Conservation (phyloP, 2,113 vertebrate species). For the Myodes glareolus region DNA sequence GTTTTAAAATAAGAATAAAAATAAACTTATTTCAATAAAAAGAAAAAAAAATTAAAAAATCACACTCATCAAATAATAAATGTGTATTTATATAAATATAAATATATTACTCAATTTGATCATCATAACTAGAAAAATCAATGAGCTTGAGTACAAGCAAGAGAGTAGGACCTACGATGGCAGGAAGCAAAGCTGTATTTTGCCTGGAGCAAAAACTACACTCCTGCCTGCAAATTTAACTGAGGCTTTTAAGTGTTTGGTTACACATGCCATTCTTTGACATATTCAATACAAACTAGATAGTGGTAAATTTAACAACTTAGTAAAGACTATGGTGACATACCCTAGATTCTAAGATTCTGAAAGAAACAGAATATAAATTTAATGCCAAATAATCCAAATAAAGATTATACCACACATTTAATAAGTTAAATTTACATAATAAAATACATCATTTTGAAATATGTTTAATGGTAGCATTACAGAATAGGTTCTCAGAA, state of each 20-base stretch:
- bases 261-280: background rate
- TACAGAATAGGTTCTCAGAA: background rate
- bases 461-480: background rate
- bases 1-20: background rate
- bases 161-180: fast-evolving
- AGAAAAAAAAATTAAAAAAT: background rate
- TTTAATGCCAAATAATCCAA: background rate
- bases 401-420: background rate
- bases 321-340: background rate
- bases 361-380: background rate
- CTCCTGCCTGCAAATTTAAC: background rate
- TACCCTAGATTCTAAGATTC: background rate
- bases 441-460: background rate
- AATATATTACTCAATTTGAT: background rate
- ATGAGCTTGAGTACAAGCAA: background rate
- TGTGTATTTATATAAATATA: background rate
- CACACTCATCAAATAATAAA: background rate
- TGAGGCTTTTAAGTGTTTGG: background rate
- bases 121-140: background rate
- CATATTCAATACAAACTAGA: background rate
- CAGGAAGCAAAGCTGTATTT: background rate
- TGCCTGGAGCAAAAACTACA: background rate
- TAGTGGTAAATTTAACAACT: background rate
- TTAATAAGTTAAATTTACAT: background rate
- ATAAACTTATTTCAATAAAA: background rate